These are phyloP conservation scores for Neria commutata DNA, from an alignment of 2,888 invertebrate genomes.

Conservation along the genomic window DNA sequence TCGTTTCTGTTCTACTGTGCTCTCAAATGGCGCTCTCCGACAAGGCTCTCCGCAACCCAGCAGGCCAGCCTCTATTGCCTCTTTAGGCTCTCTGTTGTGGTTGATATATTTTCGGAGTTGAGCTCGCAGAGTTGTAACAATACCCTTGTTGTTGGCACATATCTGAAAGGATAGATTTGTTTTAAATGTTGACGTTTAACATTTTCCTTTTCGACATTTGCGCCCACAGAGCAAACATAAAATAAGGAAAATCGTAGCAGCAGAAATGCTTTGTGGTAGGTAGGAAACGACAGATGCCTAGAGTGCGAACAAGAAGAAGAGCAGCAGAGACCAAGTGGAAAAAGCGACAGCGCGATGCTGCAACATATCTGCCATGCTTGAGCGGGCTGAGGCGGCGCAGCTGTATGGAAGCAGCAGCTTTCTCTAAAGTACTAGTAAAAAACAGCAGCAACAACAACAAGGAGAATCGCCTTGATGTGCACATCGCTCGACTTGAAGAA, in stretches of 20 bases:
- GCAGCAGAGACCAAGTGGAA: too few relatives aligned
- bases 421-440: too few relatives aligned
- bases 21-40: too few relatives aligned
- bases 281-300: not conserved
- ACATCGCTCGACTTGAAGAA: constrained; percentile 2
- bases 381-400: too few relatives aligned
- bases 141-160: constrained; percentile 14
- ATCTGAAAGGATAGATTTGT: constrained; percentile 20
- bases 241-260: not conserved
- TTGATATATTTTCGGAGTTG: constrained; percentile 14
- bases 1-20: too few relatives aligned
- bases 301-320: too few relatives aligned
- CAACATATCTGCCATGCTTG: too few relatives aligned
- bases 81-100: not conserved
- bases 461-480: not conserved
- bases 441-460: not conserved
- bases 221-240: not conserved
- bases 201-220: constrained; percentile 9
- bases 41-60: too few relatives aligned
- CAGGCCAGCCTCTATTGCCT: too few relatives aligned
- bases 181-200: constrained; percentile 15
- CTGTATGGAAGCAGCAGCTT: too few relatives aligned
- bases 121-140: not conserved
- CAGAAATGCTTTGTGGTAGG: not conserved
- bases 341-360: too few relatives aligned